phyloP scores from a whole-genome alignment of 53 echinoderm and acorn worm genomes.

The Pentamera pediparva region DNA sequence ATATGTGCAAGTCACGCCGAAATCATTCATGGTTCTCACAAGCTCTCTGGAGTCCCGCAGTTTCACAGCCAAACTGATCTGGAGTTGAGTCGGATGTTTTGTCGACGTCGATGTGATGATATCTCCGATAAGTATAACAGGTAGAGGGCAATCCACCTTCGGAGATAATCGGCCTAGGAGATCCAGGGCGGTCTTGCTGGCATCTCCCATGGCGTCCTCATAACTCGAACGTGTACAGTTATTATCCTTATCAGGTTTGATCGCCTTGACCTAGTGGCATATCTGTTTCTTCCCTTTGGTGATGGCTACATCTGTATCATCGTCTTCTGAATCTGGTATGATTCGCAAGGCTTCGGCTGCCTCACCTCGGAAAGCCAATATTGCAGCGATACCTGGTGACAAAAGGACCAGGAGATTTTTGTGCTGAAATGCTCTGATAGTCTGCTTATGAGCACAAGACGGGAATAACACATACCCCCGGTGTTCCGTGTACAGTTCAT shows the following conservation, averaged over 20 bases:
- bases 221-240: conserved; percentile 15
- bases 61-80: conserved; percentile 29
- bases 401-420: conserved; percentile 34
- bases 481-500: conserved; percentile 4
- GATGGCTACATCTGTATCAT: conserved; percentile 34
- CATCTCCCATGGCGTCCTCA: background rate
- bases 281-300: conserved; percentile 16
- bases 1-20: conserved; percentile 50
- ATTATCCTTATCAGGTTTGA: background rate
- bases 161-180: conserved; percentile 26
- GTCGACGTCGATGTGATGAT: conserved; percentile 41
- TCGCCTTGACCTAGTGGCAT: conserved; percentile 17
- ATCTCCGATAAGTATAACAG: conserved; percentile 51
- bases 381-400: conserved; percentile 45
- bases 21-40: conserved; percentile 34
- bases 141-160: conserved; percentile 39
- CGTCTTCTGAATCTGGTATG: conserved; percentile 31
- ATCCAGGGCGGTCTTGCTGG: conserved; percentile 18
- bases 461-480: background rate
- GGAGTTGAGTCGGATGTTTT: conserved; percentile 37
- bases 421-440: conserved; percentile 12
- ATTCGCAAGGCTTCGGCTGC: conserved; percentile 14
- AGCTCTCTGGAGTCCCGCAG: conserved; percentile 42
- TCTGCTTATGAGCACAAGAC: conserved; percentile 8
- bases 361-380: conserved; percentile 22